phyloP scores from a whole-genome alignment of 2,888 invertebrate genomes.

The Leucania comma region DNA sequence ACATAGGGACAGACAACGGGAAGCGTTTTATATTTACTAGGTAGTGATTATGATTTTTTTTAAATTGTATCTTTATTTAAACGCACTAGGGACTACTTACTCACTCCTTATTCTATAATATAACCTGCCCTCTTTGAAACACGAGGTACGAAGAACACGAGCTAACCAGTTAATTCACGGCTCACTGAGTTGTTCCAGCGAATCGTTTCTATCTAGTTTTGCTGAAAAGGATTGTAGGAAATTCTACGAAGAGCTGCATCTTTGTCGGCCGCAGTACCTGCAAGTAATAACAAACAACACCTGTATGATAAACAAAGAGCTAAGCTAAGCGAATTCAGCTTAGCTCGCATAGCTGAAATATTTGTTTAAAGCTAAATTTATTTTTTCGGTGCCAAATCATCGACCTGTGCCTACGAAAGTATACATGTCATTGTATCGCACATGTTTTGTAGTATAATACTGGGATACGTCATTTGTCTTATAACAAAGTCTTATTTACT shows the following conservation, averaged over 20 bases:
- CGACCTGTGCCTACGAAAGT: too few relatives aligned
- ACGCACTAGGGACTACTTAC: not conserved
- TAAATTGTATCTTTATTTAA: not conserved
- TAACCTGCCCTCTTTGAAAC: slow-evolving; percentile 19
- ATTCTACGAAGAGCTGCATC: slow-evolving; percentile 1
- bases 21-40: too few relatives aligned
- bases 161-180: slow-evolving; percentile 29
- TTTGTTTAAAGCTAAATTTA: too few relatives aligned
- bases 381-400: too few relatives aligned
- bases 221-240: slow-evolving; percentile 15
- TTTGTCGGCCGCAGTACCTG: not conserved
- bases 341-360: not conserved
- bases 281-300: not conserved
- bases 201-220: slow-evolving; percentile 31
- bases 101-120: not conserved
- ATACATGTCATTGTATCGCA: too few relatives aligned
- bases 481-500: too few relatives aligned
- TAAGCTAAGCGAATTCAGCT: not conserved
- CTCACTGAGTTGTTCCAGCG: slow-evolving; percentile 24
- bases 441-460: too few relatives aligned
- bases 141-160: slow-evolving; percentile 13
- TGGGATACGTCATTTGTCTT: too few relatives aligned
- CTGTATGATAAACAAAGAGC: not conserved
- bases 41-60: too few relatives aligned
- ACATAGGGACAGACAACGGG: too few relatives aligned